These are phyloP conservation scores for Cyanoderma ruficeps DNA, from an alignment of 2,113 vertebrate genomes.

Conservation along the genomic window DNA sequence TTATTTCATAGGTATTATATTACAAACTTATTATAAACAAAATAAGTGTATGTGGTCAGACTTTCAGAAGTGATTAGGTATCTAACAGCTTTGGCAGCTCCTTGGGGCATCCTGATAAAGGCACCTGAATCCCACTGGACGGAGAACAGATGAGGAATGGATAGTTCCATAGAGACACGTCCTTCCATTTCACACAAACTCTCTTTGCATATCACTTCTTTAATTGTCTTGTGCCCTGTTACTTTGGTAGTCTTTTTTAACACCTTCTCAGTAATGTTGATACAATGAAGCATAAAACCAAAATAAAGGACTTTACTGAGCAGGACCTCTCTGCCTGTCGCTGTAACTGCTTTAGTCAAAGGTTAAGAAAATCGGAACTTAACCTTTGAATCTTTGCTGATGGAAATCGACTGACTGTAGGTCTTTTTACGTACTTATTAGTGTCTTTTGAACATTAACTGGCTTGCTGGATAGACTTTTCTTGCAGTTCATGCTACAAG, in stretches of 20 bases:
- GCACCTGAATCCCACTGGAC: not conserved
- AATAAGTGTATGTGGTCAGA: not conserved
- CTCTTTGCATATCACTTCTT: not conserved
- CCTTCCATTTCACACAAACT: not conserved
- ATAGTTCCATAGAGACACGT: not conserved
- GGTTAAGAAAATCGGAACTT: not conserved
- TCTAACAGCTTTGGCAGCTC: not conserved
- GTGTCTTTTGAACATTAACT: not conserved
- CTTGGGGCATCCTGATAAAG: not conserved
- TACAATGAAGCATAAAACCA: not conserved
- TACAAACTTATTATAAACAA: not conserved
- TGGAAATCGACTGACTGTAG: not conserved
- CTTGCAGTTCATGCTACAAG: not conserved
- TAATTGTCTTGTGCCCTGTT: not conserved
- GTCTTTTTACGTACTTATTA: not conserved
- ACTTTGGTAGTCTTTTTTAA: not conserved
- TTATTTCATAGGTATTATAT: not conserved
- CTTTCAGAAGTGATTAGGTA: not conserved
- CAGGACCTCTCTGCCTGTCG: not conserved
- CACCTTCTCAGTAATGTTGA: not conserved
- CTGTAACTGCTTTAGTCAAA: not conserved
- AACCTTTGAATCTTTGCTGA: not conserved
- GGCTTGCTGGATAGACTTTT: not conserved
- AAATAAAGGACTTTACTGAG: not conserved
- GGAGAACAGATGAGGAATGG: not conserved